Base-by-base conservation (phyloP, 2,797 vertebrate genomes). In the Phrynocephalus vlangalii region DNA sequence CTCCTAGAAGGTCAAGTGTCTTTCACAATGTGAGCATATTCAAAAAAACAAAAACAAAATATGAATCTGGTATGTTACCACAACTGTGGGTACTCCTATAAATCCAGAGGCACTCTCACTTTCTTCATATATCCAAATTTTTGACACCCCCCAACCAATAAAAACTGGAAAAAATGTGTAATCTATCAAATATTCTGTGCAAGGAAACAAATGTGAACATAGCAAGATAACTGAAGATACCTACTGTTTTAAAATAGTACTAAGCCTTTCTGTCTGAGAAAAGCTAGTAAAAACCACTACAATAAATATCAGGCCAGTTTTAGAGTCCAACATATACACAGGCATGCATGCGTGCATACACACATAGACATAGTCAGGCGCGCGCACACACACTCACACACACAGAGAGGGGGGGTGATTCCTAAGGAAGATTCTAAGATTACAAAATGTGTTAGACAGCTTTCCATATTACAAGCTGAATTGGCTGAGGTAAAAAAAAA, bases 371-470 rank as follows among this genome's bases (percentile, higher is more conserved):
- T 44, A 44, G 38, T 44, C 38, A 44, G 38, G 38, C 38, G 5
- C 4, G 5, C 5, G 38, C 38, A 56, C 52, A 56, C 52, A 56
- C 52, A 52, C 52, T 8, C 7, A 52, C 7, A 52, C 7, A 52
- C 7, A 52, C 7, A 52, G n/a, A n/a, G n/a, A 6, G 5, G 52
- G 6, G 52, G 6, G 52, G 13, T 81, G 70, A 73, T n/a, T 13
- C 66, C 11, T 50, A 26, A 82, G 10, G 68, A 30, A 73, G 15
- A 44, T 50, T 87, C 38, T 87, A 50, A 80, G 84, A 84, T 79
- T 84, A 79, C 48, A 83, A 73, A 24, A 38, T 16, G 15, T 28
- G 79, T 73, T 80, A 30, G n/a, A n/a, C n/a, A n/a, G 38, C 22
- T 75, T 68, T 52, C 38, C 22, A 38, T 73, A 50, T 38, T 80